Base-by-base conservation (phyloP, 92 coral and sea anemone species). In the Plumapathes pennacea region DNA sequence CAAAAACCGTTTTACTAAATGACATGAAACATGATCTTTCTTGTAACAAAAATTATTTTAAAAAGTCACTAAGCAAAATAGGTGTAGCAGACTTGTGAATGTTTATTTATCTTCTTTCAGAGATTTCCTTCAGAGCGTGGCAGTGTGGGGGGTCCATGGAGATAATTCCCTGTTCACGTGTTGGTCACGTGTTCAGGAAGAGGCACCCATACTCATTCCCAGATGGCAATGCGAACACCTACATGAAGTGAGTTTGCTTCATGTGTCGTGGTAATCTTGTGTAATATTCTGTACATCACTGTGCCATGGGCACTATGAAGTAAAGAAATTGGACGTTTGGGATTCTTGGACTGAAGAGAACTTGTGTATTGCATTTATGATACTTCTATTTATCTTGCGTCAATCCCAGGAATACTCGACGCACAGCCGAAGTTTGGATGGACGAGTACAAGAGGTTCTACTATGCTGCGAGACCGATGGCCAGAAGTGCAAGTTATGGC, bases 401-500 rank as follows among this genome's bases (percentile, higher is more conserved):
- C n/a, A n/a, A n/a, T n/a, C n/a, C n/a, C n/a, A 92, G 98, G 69
- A 92, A 92, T 67, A 92, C 98, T 14, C 76, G 90, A 25, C 85
- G 98, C 4, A 92, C 98, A 46, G 98, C 98, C 14, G 98, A 92
- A 52, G 98, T 92, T 4, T 92, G 98, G 98, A 92, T 92, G 98
- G 98, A 92, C 33, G 94, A 81, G 50, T 92, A 84, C 77, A 92
- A 92, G 81, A 76, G 88, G 38, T 92, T 84, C 43, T 92, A 84
- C 73, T 92, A 84, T 46, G 98, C 98, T 27, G 98, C 98, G 15
- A 67, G 98, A 33, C 96, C 84, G 4, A 80, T 85, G 70, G 89
- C 98, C 4, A 60, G 85, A 38, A 69, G 83, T 40, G 80, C 81
- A 13, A 52, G 67, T 3, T 91, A 83, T 36, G 97, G 97, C 67